A percentile compares a stretch with the other conserved stretches of the same genome.
These are phyloP conservation scores for Epirrhoe tristata DNA, from an alignment of 2,888 invertebrate genomes.

Conservation along the genomic window DNA sequence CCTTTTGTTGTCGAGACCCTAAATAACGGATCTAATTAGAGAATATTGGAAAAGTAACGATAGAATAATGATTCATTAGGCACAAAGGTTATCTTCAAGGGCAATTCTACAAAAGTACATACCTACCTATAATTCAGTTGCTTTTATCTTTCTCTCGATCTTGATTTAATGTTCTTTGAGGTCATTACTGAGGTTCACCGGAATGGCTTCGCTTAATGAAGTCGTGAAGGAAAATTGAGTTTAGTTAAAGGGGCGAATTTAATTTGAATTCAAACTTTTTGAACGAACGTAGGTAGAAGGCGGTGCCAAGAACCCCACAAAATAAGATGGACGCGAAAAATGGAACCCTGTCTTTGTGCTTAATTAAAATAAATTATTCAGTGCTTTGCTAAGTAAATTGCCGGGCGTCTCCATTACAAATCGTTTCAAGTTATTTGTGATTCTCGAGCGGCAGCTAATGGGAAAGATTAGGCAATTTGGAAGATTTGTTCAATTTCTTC, in stretches of 20 bases:
- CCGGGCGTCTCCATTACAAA: constrained; percentile 68
- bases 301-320: constrained; percentile 67
- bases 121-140: constrained; percentile 78
- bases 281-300: constrained; percentile 76
- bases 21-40: constrained; percentile 53
- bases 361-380: constrained; percentile 81
- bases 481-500: constrained; percentile 44
- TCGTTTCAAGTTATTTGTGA: constrained; percentile 64
- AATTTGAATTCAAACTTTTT: constrained; percentile 83
- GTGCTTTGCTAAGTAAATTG: constrained; percentile 71
- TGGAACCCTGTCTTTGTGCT: constrained; percentile 70
- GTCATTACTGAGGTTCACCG: constrained; percentile 83
- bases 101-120: constrained; percentile 76
- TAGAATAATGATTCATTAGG: constrained; percentile 51
- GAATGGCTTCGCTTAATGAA: constrained; percentile 83
- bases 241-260: constrained; percentile 84
- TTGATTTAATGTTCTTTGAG: constrained; percentile 83
- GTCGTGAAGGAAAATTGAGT: constrained; percentile 84
- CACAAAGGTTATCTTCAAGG: constrained; percentile 67
- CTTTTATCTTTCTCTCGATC: constrained; percentile 79
- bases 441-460: constrained; percentile 55
- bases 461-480: constrained; percentile 54
- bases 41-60: constrained; percentile 52
- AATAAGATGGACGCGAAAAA: constrained; percentile 76
- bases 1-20: constrained; percentile 3